Percentiles rank a stretch among this genome's conserved stretches.
Evolutionary conservation across 2,797 vertebrate genomes (phyloP).

Genomic region (Betta splendens): DNA sequence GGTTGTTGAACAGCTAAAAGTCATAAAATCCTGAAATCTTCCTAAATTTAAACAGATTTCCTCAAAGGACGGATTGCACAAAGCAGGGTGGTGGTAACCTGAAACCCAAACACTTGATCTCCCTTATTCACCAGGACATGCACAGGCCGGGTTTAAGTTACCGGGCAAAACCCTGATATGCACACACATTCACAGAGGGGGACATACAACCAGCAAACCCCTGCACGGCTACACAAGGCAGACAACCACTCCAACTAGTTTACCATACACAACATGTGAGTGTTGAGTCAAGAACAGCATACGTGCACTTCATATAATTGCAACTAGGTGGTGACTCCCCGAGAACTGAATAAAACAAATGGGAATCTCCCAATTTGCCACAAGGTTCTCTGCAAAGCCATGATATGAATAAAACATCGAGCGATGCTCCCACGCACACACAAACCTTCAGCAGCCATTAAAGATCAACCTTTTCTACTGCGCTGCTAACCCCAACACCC

Average conservation of each 20-base stretch:
- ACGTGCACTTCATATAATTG: background rate
- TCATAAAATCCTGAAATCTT: background rate
- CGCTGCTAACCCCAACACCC: background rate
- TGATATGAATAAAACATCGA: too few relatives aligned
- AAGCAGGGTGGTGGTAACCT: slow-evolving; percentile 42
- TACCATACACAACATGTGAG: background rate
- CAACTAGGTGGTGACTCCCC: too few relatives aligned
- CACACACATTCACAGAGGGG: slow-evolving; percentile 6
- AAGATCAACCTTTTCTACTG: too few relatives aligned
- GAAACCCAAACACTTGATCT: slow-evolving; percentile 59
- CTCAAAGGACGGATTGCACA: slow-evolving; percentile 10
- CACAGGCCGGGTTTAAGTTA: slow-evolving; percentile 50
- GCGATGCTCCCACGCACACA: too few relatives aligned
- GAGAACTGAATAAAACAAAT: background rate
- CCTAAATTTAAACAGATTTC: slow-evolving; percentile 7
- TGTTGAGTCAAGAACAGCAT: background rate
- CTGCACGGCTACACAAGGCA: background rate
- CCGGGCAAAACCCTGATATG: slow-evolving; percentile 15
- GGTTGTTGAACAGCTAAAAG: background rate
- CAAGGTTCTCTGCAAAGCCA: too few relatives aligned
- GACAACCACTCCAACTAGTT: slow-evolving; percentile 4
- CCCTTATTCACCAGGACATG: slow-evolving; percentile 40
- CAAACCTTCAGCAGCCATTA: too few relatives aligned
- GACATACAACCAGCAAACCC: slow-evolving; percentile 14
- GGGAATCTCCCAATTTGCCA: too few relatives aligned